phyloP scores from a whole-genome alignment of 2,888 invertebrate species.

The Lasioglossum leucozonium region DNA sequence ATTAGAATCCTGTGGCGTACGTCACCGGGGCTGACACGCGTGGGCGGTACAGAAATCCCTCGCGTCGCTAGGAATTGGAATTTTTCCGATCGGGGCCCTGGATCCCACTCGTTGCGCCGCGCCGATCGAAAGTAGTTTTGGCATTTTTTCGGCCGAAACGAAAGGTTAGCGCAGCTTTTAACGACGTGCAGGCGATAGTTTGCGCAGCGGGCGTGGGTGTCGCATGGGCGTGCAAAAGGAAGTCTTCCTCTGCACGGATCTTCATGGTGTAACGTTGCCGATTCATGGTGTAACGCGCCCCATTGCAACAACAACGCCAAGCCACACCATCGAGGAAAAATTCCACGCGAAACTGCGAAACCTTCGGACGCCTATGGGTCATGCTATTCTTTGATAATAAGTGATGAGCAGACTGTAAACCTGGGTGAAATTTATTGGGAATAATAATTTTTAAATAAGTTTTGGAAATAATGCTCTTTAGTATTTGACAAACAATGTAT shows the following conservation, averaged over 20 bases:
- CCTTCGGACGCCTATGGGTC: too few relatives aligned
- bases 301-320: too few relatives aligned
- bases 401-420: too few relatives aligned
- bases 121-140: conserved; percentile 54
- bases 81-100: conserved; percentile 8
- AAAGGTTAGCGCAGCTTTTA: conserved; percentile 54
- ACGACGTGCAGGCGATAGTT: conserved; percentile 52
- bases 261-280: conserved; percentile 21
- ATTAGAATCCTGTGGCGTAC: conserved; percentile 41
- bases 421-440: too few relatives aligned
- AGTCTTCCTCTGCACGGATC: conserved; percentile 58
- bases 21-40: conserved; percentile 14
- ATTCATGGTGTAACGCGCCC: not conserved
- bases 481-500: too few relatives aligned
- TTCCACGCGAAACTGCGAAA: not conserved
- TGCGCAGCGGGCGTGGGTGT: conserved; percentile 50
- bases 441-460: too few relatives aligned
- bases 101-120: conserved; percentile 49
- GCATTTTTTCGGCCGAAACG: conserved; percentile 49
- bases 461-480: too few relatives aligned
- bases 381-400: too few relatives aligned
- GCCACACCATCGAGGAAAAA: not conserved
- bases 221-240: conserved; percentile 57
- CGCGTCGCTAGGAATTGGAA: conserved; percentile 18
- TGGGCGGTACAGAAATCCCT: conserved; percentile 48